Evolutionary conservation across 1,140 invertebrate genomes (phyloP), one percentile per base, ranked within the genome.

Genomic region (Bombus difficillimus): DNA sequence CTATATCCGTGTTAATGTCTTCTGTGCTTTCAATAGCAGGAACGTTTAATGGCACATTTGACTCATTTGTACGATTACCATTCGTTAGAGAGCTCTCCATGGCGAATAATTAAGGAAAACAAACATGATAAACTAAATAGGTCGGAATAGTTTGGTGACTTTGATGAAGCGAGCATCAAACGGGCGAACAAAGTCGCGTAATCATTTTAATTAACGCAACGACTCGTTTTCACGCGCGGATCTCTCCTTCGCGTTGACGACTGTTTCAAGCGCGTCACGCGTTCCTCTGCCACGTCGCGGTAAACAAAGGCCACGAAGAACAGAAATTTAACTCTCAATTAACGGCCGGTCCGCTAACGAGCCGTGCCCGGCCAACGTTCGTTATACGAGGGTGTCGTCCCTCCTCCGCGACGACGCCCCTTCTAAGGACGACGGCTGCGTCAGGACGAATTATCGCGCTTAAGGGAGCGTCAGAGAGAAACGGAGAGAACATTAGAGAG

Each of bases 281-380:
- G 53, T 59, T 76, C 28, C 43, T 34, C 32, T 9, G 3, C 2
- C 2, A 5, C 59, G 1, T 43, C n/a, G n/a, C 39, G 37, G 12
- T n/a, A 64, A 80, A 80, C 83, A 73, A 69, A 77, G 43, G 34
- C 43, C 66, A 28, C 66, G 39, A 73, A 80, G 57, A 85, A 85
- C 28, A 25, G 77, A 71, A 39, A 72, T 85, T 85, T 80, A 73
- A 73, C 83, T 85, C 76, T 85, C 68, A 80, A 80, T 85, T 85
- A 85, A 80, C 83, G 66, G 32, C 32, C 75, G 39, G 69, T 41
- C 41, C 68, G n/a, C 77, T 85, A 85, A 85, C 83, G 83, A 85
- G 64, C 74, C 77, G 77, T 72, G 37, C 34, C 43, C 9, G 64
- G 62, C 12, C 59, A 64, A 39, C 59, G 43, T 62, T 34, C 83